phyloP scores from a whole-genome alignment of 2,797 vertebrate genomes.

The Syndactyla subalaris region DNA sequence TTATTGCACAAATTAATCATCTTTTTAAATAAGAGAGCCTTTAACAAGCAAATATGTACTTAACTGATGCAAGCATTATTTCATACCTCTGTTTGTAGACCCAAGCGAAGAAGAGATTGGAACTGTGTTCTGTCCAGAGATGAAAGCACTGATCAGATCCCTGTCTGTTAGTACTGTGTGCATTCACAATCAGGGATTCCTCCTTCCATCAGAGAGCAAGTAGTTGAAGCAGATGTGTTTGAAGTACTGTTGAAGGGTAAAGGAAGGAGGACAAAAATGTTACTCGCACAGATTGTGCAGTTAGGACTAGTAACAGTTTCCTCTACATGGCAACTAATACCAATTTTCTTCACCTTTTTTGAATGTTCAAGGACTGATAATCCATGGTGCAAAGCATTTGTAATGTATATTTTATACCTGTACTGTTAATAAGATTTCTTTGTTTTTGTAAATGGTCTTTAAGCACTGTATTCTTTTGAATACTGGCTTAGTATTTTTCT shows the following conservation, averaged over 20 bases:
- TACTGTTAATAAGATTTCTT: not conserved
- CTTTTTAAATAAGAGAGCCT: not conserved
- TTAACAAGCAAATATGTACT: not conserved
- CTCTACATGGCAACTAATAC: not conserved
- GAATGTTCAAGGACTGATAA: not conserved
- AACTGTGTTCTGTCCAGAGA: not conserved
- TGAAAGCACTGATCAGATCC: not conserved
- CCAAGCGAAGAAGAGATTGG: not conserved
- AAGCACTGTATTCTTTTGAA: not conserved
- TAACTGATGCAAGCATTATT: not conserved
- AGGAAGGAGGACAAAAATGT: not conserved
- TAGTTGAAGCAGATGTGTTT: not conserved
- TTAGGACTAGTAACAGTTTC: not conserved
- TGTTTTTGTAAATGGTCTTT: not conserved
- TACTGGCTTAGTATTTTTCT: not conserved
- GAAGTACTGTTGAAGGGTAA: not conserved
- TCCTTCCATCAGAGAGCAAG: not conserved
- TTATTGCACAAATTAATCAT: not conserved
- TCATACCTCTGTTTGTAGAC: not conserved
- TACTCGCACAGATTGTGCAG: not conserved
- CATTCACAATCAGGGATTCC: not conserved
- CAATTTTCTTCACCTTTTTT: not conserved
- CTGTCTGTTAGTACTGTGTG: not conserved
- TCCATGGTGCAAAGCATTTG: not conserved
- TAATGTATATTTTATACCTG: not conserved